Conservation (phyloP, 2,797 vertebrate genomes). For the Euphonia xanthogaster region DNA sequence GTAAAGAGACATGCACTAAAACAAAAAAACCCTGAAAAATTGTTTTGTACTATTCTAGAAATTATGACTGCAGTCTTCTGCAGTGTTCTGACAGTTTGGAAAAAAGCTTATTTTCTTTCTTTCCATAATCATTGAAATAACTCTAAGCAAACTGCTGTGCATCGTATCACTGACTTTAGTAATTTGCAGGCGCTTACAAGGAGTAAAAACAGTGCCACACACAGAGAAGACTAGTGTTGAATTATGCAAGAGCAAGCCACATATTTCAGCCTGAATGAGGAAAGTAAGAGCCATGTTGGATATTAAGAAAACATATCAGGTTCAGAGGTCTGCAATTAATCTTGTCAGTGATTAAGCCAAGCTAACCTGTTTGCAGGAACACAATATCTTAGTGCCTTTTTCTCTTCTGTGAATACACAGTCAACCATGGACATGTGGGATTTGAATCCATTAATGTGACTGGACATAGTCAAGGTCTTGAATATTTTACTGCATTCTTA, state of each 20-base stretch:
- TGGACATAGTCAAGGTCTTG: slow-evolving; percentile 13
- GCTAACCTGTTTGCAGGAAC: slow-evolving; percentile 1
- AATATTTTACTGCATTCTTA: slow-evolving; percentile 19
- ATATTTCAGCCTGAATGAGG: slow-evolving; percentile 52
- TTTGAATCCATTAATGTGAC: slow-evolving; percentile 39
- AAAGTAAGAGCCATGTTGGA: slow-evolving; percentile 36
- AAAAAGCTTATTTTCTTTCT: not conserved
- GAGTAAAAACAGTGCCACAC: slow-evolving; percentile 13
- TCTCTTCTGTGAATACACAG: not conserved
- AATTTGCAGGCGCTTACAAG: slow-evolving; percentile 31
- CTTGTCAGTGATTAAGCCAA: slow-evolving; percentile 49
- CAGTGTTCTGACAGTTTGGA: not conserved
- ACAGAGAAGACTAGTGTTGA: slow-evolving; percentile 46
- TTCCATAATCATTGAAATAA: not conserved
- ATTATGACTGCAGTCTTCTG: not conserved
- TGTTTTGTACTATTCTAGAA: not conserved
- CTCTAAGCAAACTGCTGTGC: not conserved
- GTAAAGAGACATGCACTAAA: not conserved
- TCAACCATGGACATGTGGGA: not conserved
- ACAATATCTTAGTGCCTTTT: not conserved
- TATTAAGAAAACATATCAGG: slow-evolving; percentile 66
- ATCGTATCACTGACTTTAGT: not conserved
- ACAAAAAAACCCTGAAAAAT: not conserved
- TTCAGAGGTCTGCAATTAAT: slow-evolving; percentile 75
- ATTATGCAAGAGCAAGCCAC: slow-evolving; percentile 52